Percentiles rank a stretch among this genome's conserved stretches.
phyloP scores from a whole-genome alignment of 2,888 invertebrate genomes.

The Caenorhabditis sp. region DNA sequence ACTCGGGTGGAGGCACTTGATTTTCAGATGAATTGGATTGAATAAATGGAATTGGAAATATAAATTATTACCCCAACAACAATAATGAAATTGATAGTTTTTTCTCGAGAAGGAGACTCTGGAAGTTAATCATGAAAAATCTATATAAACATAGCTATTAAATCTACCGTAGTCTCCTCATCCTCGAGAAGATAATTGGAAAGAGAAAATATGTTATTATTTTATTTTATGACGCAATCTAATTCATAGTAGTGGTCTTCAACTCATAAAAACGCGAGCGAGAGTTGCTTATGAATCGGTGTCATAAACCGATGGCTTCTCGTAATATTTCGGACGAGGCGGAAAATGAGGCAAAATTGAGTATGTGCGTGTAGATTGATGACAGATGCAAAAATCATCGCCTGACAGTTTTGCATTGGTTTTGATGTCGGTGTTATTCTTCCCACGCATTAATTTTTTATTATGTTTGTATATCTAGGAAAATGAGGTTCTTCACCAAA shows the following conservation, averaged over 20 bases:
- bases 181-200: slow-evolving; percentile 18
- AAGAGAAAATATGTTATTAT: slow-evolving; percentile 4
- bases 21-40: slow-evolving; percentile 1
- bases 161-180: slow-evolving; percentile 33
- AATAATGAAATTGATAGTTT: too few species aligned
- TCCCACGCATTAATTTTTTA: slow-evolving; percentile 4
- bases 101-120: too few species aligned
- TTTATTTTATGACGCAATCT: slow-evolving; percentile 36
- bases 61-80: neutral
- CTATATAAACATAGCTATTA: slow-evolving; percentile 5
- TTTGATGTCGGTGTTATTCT: slow-evolving; percentile 7
- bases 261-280: neutral
- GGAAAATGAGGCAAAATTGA: slow-evolving; percentile 11
- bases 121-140: neutral
- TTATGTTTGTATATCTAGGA: neutral
- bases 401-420: neutral
- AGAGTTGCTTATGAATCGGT: slow-evolving; percentile 6
- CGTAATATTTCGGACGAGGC: neutral
- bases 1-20: slow-evolving; percentile 4
- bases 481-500: neutral
- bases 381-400: slow-evolving; percentile 27
- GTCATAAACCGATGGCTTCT: slow-evolving; percentile 3
- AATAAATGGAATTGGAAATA: neutral
- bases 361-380: slow-evolving; percentile 37
- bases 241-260: neutral